phyloP scores from a whole-genome alignment of 2,888 invertebrate genomes.

The Deroplatys truncata region DNA sequence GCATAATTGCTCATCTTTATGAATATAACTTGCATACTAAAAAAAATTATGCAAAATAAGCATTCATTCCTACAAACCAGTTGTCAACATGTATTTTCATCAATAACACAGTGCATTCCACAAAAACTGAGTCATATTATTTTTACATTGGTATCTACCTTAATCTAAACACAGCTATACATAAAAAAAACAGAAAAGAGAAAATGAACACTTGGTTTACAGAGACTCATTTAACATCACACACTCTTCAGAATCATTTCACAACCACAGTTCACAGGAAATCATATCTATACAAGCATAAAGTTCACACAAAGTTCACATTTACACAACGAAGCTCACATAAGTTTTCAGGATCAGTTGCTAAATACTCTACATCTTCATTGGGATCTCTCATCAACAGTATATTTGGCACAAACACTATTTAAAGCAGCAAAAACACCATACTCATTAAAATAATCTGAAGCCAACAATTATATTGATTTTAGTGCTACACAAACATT shows the following conservation, averaged over 20 bases:
- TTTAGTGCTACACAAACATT: neutral
- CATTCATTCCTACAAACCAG: neutral
- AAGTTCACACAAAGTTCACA: neutral
- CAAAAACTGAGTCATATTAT: neutral
- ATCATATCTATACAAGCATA: neutral
- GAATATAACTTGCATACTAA: neutral
- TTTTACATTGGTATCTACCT: neutral
- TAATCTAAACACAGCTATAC: neutral
- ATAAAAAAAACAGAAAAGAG: neutral
- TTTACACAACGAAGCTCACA: neutral
- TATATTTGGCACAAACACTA: slow-evolving; percentile 13
- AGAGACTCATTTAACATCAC: neutral
- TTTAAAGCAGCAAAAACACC: neutral
- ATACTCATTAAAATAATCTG: neutral
- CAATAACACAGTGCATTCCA: neutral
- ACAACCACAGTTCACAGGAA: slow-evolving; percentile 1
- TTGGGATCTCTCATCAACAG: neutral
- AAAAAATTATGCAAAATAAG: neutral
- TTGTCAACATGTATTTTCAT: neutral
- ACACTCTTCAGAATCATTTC: neutral
- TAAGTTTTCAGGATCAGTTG: neutral
- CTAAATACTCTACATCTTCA: neutral
- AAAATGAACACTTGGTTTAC: neutral
- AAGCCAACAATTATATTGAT: neutral
- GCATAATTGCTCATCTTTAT: neutral